Evolutionary conservation across 2,113 vertebrate genomes (phyloP).

Genomic region (Pyxicephalus adspersus): DNA sequence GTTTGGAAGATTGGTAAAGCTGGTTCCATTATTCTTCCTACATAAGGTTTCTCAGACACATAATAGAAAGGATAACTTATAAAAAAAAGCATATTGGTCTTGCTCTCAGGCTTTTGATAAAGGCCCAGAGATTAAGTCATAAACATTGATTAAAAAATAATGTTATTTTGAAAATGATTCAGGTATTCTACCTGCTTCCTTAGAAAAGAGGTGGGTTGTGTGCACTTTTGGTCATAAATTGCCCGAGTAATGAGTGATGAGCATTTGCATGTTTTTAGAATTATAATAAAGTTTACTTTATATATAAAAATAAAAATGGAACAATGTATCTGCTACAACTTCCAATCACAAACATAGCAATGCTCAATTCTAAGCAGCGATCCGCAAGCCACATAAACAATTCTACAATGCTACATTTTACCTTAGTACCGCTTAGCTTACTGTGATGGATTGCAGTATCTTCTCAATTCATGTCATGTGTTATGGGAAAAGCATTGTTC

Average conservation of each 20-base stretch:
- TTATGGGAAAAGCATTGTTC: conserved; percentile 4
- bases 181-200: background rate
- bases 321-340: background rate
- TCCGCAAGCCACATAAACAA: conserved; percentile 22
- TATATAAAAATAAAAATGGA: background rate
- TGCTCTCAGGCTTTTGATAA: background rate
- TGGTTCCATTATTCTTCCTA: background rate
- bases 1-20: background rate
- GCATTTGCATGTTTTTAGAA: background rate
- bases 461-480: conserved; percentile 20
- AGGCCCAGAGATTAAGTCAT: background rate
- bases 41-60: background rate
- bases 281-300: background rate
- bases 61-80: background rate
- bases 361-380: background rate
- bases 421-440: background rate
- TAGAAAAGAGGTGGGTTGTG: background rate
- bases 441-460: background rate
- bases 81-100: background rate
- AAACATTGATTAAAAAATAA: conserved; percentile 14
- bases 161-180: background rate
- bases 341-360: background rate
- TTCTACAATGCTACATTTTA: conserved; percentile 13
- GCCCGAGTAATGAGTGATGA: background rate
- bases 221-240: background rate